These are phyloP conservation scores for Colistium nudipinnis DNA, from an alignment of 2,113 vertebrate species.

Conservation along the genomic window DNA sequence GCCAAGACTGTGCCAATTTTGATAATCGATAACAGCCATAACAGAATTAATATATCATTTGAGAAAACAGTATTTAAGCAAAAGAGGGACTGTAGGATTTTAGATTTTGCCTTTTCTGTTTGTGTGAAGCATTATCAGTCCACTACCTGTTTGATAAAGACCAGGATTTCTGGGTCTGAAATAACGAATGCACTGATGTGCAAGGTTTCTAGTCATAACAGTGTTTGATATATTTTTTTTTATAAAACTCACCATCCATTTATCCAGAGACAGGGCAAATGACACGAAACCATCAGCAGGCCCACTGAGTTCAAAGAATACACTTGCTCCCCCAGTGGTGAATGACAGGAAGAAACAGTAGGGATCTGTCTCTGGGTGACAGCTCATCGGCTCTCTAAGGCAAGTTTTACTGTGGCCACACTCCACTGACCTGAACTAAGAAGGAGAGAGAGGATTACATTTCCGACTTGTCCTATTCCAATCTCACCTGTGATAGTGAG, in stretches of 20 bases:
- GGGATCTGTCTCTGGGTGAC: conserved; percentile 78
- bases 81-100: no score
- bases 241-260: conserved; percentile 87
- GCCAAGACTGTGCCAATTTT: not conserved
- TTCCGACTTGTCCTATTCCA: not conserved
- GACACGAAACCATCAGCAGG: conserved; percentile 86
- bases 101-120: no score
- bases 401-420: conserved; percentile 88
- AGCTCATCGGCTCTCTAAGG: conserved; percentile 83
- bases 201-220: not conserved
- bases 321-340: conserved; percentile 60
- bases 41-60: not conserved
- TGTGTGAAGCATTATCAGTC: no score
- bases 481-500: not conserved
- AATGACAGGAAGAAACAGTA: conserved; percentile 88
- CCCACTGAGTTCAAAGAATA: conserved; percentile 88
- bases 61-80: no score
- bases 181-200: no score
- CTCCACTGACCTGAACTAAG: conserved; percentile 84
- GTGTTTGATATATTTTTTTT: not conserved
- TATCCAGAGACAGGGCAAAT: conserved; percentile 87
- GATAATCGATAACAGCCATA: not conserved
- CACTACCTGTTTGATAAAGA: no score
- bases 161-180: no score
- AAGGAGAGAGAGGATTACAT: not conserved